These are phyloP conservation scores for Ciconia nigra DNA, from an alignment of 2,797 vertebrate species.

Conservation along the genomic window DNA sequence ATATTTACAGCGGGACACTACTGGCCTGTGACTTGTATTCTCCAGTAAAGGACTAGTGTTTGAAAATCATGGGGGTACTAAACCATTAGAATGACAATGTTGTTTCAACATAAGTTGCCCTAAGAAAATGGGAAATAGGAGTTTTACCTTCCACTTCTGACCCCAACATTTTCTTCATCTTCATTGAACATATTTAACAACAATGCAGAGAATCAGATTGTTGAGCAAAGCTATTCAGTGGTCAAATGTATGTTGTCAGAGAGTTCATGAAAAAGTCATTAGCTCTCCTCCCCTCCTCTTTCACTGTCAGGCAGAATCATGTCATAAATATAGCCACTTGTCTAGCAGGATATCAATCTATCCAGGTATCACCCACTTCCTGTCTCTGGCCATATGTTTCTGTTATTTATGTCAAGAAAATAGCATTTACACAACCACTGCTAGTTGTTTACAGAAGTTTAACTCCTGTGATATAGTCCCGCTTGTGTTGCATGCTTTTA, in stretches of 20 bases:
- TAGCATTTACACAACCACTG: slow-evolving; percentile 82
- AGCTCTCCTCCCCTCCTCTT: slow-evolving; percentile 71
- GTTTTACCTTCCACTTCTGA: not conserved
- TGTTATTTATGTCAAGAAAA: slow-evolving; percentile 90
- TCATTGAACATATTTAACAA: not conserved
- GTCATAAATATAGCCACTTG: slow-evolving; percentile 78
- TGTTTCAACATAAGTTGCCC: not conserved
- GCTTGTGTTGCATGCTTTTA: slow-evolving; percentile 84
- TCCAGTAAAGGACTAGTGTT: not conserved
- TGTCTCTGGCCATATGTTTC: slow-evolving; percentile 90
- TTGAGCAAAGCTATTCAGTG: slow-evolving; percentile 65
- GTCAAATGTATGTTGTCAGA: slow-evolving; percentile 73
- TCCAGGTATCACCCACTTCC: slow-evolving; percentile 83
- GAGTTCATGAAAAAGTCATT: slow-evolving; percentile 82
- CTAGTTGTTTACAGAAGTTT: slow-evolving; percentile 90
- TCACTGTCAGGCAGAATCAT: slow-evolving; percentile 82
- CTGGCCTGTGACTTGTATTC: not conserved
- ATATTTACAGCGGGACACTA: not conserved
- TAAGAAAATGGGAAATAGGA: not conserved
- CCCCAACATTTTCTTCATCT: slow-evolving; percentile 31
- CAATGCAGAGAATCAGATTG: slow-evolving; percentile 40
- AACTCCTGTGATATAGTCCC: slow-evolving; percentile 81
- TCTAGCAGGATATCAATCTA: slow-evolving; percentile 76
- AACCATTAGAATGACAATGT: not conserved
- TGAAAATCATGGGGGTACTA: not conserved